phyloP scores from a whole-genome alignment of 35 echinoderm and acorn worm species.

The Nesometra sesokonis region DNA sequence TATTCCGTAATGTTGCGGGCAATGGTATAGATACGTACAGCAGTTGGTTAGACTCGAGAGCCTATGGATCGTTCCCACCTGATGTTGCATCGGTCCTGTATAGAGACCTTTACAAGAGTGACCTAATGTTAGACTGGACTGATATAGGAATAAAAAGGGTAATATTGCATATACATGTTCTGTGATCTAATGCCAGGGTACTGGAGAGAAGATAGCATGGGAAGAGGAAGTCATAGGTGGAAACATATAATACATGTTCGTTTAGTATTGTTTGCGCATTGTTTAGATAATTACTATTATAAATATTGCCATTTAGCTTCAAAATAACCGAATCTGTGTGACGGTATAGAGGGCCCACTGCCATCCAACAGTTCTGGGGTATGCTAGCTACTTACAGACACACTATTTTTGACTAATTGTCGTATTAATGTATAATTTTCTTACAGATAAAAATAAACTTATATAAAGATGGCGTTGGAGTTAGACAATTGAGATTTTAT shows the following conservation, averaged over 20 bases:
- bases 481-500: constrained; percentile 17
- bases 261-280: too few species aligned
- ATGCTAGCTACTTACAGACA: too few species aligned
- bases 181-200: too few species aligned
- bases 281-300: too few species aligned
- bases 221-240: too few species aligned
- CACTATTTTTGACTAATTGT: neutral
- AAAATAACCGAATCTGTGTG: too few species aligned
- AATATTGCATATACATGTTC: neutral
- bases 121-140: neutral
- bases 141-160: neutral
- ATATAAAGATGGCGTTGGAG: constrained; percentile 14
- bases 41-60: constrained; percentile 18
- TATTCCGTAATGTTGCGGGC: constrained; percentile 35
- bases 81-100: neutral
- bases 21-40: neutral
- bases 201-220: too few species aligned
- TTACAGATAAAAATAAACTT: constrained; percentile 49
- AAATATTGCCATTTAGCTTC: too few species aligned
- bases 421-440: neutral
- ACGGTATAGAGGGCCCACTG: too few species aligned
- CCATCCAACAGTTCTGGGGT: too few species aligned
- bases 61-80: neutral
- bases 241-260: too few species aligned
- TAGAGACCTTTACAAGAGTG: neutral